A percentile compares a stretch with the other conserved stretches of the same genome.
phyloP scores from a whole-genome alignment of 2,797 vertebrate species.

The Ctenopoma multispine region DNA sequence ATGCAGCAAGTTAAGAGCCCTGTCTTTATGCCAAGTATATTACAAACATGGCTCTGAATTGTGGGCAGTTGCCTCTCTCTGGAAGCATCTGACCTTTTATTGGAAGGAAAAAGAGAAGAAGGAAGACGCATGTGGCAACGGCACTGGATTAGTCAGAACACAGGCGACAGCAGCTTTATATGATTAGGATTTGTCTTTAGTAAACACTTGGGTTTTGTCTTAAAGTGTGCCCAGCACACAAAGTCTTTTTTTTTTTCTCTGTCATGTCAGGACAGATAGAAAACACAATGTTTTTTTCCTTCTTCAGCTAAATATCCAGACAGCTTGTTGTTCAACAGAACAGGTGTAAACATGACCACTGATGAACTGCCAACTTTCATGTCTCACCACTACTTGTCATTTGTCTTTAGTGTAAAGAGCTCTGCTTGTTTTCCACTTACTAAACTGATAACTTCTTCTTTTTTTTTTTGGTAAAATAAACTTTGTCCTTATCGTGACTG shows the following conservation, averaged over 20 bases:
- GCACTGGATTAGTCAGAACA: background rate
- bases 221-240: background rate
- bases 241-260: background rate
- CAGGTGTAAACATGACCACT: constrained; percentile 9
- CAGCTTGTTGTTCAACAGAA: background rate
- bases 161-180: background rate
- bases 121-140: background rate
- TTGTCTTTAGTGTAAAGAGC: constrained; percentile 12
- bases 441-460: constrained; percentile 2
- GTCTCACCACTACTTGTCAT: constrained; percentile 6
- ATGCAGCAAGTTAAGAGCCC: constrained; percentile 17
- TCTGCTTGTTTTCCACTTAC: constrained; percentile 31
- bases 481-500: constrained; percentile 13
- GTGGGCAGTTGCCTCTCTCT: constrained; percentile 7
- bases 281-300: background rate
- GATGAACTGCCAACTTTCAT: constrained; percentile 32
- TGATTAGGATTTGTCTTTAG: background rate
- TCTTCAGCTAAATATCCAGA: background rate
- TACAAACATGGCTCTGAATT: constrained; percentile 31
- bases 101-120: background rate
- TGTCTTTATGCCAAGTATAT: constrained; percentile 11
- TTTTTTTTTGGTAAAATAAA: background rate
- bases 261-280: constrained; percentile 7
- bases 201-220: background rate
- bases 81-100: constrained; percentile 11